Conservation (phyloP, 2,113 vertebrate genomes). For the Rana temporaria region DNA sequence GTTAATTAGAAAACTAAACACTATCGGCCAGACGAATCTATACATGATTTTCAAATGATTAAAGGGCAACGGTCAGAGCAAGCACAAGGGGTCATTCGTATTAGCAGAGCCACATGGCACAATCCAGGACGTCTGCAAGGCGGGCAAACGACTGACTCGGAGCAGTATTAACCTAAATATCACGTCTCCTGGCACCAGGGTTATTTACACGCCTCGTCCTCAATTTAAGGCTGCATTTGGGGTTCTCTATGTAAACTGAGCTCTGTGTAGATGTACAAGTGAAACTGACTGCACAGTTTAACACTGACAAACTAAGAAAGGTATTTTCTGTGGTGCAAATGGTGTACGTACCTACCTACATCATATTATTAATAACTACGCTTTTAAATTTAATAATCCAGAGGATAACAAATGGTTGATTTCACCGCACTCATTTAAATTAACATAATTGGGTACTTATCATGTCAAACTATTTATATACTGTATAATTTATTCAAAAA, state of each 20-base stretch:
- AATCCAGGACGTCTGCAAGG: slow-evolving; percentile 49
- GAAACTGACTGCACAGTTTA: slow-evolving; percentile 8
- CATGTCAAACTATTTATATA: too few relatives aligned
- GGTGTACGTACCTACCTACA: not conserved
- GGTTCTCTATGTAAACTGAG: slow-evolving; percentile 41
- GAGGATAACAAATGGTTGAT: too few relatives aligned
- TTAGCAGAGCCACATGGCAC: slow-evolving; percentile 56
- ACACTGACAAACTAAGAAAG: not conserved
- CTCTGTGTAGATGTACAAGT: slow-evolving; percentile 25
- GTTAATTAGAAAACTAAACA: slow-evolving; percentile 57
- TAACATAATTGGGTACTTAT: too few relatives aligned
- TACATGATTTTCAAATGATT: slow-evolving; percentile 57
- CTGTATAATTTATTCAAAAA: too few relatives aligned
- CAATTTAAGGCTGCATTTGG: slow-evolving; percentile 37
- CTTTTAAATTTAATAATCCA: not conserved
- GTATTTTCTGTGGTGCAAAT: not conserved
- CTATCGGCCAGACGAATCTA: slow-evolving; percentile 57
- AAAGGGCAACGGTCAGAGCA: slow-evolving; percentile 54
- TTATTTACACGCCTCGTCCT: slow-evolving; percentile 51
- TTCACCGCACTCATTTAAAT: too few relatives aligned
- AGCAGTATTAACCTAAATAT: slow-evolving; percentile 55
- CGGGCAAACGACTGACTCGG: slow-evolving; percentile 36
- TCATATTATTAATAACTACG: not conserved
- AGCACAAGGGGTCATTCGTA: slow-evolving; percentile 57
- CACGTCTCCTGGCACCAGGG: slow-evolving; percentile 54